phyloP scores from a whole-genome alignment of 2,888 invertebrate genomes.

The Amaurobius ferox region DNA sequence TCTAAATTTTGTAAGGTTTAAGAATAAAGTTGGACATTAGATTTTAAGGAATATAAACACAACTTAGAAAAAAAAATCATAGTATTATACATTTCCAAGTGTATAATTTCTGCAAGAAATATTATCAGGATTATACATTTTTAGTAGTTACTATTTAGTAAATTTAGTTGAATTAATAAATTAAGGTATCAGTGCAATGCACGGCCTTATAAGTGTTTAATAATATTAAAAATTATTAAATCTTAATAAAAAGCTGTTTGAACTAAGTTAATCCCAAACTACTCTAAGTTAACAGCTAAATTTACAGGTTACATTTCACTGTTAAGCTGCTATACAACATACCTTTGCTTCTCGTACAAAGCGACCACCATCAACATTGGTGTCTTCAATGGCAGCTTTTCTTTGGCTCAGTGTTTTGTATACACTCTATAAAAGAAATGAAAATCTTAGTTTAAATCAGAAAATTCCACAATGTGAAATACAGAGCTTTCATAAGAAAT shows the following conservation, averaged over 20 bases:
- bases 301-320: background rate
- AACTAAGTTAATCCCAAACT: slow-evolving; percentile 43
- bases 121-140: slow-evolving; percentile 4
- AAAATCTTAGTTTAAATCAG: too few relatives aligned
- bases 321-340: slow-evolving; percentile 78
- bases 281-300: slow-evolving; percentile 36
- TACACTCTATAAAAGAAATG: slow-evolving; percentile 83
- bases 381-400: slow-evolving; percentile 94
- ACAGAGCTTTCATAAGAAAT: too few relatives aligned
- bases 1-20: too few relatives aligned
- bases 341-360: slow-evolving; percentile 99
- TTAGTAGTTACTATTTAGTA: slow-evolving; percentile 51
- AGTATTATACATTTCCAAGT: too few relatives aligned
- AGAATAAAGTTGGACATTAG: too few relatives aligned
- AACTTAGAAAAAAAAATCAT: too few relatives aligned
- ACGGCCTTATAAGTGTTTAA: slow-evolving; percentile 30
- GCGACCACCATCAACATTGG: slow-evolving; percentile 95
- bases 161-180: slow-evolving; percentile 38
- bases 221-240: slow-evolving; percentile 30
- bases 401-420: slow-evolving; percentile 95
- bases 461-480: too few relatives aligned
- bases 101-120: slow-evolving; percentile 39
- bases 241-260: background rate
- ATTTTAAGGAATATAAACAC: too few relatives aligned
- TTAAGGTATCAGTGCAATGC: slow-evolving; percentile 22